Percentiles rank a stretch among this genome's conserved stretches.
phyloP scores from a whole-genome alignment of 2,113 vertebrate genomes.

The Helogale parvula region DNA sequence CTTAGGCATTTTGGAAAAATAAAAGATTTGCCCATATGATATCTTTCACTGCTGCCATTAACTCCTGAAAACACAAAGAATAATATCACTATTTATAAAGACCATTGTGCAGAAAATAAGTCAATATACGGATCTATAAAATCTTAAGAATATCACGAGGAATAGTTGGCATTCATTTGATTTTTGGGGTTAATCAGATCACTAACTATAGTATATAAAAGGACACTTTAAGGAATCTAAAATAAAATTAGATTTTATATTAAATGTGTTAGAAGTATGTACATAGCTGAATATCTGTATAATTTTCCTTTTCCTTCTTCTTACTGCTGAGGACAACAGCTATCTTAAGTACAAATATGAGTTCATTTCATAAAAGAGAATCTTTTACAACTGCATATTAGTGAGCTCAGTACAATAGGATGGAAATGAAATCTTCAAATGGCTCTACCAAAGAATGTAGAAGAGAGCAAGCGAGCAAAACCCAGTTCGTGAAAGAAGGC shows the following conservation, averaged over 20 bases:
- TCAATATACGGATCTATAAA: not conserved
- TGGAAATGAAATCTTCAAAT: not conserved
- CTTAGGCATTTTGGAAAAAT: slow-evolving; percentile 59
- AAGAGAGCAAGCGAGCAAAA: not conserved
- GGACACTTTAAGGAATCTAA: not conserved
- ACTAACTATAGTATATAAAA: not conserved
- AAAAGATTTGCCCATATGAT: slow-evolving; percentile 32
- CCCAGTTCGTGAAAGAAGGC: not conserved
- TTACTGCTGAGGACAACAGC: not conserved
- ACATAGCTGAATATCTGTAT: not conserved
- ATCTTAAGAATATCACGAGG: not conserved
- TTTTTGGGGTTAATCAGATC: not conserved
- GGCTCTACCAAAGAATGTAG: not conserved
- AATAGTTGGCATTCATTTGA: not conserved
- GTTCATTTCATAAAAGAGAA: slow-evolving; percentile 24
- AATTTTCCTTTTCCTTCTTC: not conserved
- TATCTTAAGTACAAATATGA: not conserved
- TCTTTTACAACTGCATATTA: not conserved
- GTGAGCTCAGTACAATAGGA: not conserved
- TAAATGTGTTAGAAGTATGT: not conserved
- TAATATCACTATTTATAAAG: not conserved
- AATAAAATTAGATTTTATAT: slow-evolving; percentile 29
- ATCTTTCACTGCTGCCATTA: slow-evolving; percentile 62
- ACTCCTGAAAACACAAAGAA: not conserved
- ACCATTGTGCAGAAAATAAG: not conserved